A percentile compares a stretch with the other conserved stretches of the same genome.
These are phyloP conservation scores for Drosophila mayri DNA, from an alignment of 1,140 invertebrate genomes.

Conservation along the genomic window DNA sequence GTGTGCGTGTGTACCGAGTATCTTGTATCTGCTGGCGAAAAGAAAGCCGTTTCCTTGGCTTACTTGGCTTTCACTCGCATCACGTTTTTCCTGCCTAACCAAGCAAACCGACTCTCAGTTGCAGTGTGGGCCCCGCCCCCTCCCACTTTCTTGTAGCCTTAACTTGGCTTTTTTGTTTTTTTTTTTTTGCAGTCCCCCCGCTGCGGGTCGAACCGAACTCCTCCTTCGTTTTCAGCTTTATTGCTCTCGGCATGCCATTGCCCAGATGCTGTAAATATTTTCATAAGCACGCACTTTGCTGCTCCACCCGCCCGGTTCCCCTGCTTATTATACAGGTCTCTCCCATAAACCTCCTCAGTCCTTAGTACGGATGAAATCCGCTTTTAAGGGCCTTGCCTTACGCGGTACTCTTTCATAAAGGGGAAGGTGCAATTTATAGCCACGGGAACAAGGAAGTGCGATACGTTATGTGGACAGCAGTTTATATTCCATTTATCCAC, in stretches of 20 bases:
- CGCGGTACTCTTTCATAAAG: conserved; percentile 4
- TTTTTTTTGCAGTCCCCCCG: conserved; percentile 2
- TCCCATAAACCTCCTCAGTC: conserved; percentile 7
- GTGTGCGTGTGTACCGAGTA: conserved; percentile 35
- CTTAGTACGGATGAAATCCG: conserved; percentile 8
- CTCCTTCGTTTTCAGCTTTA: conserved; percentile 57
- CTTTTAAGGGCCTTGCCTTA: conserved; percentile 9
- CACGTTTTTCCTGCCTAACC: conserved; percentile 50
- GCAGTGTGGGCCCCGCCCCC: conserved; percentile 2
- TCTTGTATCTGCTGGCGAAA: conserved; percentile 46
- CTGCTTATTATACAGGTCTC: conserved; percentile 9
- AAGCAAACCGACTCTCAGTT: conserved; percentile 22
- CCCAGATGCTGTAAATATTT: conserved; percentile 72
- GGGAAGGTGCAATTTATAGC: conserved; percentile 20
- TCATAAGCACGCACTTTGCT: conserved; percentile 53
- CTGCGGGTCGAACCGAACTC: conserved; percentile 16
- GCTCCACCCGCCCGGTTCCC: background rate
- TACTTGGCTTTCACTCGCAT: conserved; percentile 53
- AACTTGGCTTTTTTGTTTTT: conserved; percentile 13
- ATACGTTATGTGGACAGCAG: conserved; percentile 9
- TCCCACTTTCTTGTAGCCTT: conserved; percentile 10
- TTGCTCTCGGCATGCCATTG: conserved; percentile 61
- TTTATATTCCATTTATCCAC: conserved; percentile 21
- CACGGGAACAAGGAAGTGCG: conserved; percentile 27
- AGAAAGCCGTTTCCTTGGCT: conserved; percentile 55